Evolutionary conservation across 2,888 invertebrate genomes (phyloP), one percentile per base, ranked within the genome.

Genomic region (Mesoligia furuncula): DNA sequence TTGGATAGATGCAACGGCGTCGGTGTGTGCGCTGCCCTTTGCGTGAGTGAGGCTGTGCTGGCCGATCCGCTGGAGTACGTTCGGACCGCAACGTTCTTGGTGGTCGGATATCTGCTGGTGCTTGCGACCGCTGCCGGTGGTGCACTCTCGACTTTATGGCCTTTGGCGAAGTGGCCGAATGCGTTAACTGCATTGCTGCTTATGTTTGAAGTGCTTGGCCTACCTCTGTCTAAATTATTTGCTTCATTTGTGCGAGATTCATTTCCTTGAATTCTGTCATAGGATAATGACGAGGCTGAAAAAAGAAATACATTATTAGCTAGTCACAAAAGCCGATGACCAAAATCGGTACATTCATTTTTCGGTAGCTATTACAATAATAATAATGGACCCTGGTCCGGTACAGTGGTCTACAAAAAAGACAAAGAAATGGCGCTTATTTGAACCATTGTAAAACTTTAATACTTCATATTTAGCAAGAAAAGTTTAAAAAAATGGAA

Each of bases 181-280:
- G 81, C 81, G 45, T 85, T 85, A 2, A 72, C 36, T 36, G 77
- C 20, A 72, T 36, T 72, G 59, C n/a, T 77, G 45, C 42, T 75
- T 15, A 75, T 27, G 17, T 59, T 75, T n/a, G 85, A 68, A 64
- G 74, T 68, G 51, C 51, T 87, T 13, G 75, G 51, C 45, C 85
- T 81, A 51, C 31, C 72, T 48, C 68, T 54, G 13, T 85, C 82
- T 27, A 51, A 45, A 36, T 17, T 51, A 0, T 51, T 6, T 24
- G n/a, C 11, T 15, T 78, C 78, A 48, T 70, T 78, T 48, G 66
- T 39, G n/a, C 82, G 85, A 66, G 84, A 77, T 70, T 85, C 84
- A 27, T 36, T 64, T 5, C 13, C 27, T 27, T 75, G 73, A 36
- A 15, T 80, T 51, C 62, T 54, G 15, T 76, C 85, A 1, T 68